These are phyloP conservation scores for Drosophila tsacasi DNA, from an alignment of 1,140 invertebrate species.

Conservation along the genomic window DNA sequence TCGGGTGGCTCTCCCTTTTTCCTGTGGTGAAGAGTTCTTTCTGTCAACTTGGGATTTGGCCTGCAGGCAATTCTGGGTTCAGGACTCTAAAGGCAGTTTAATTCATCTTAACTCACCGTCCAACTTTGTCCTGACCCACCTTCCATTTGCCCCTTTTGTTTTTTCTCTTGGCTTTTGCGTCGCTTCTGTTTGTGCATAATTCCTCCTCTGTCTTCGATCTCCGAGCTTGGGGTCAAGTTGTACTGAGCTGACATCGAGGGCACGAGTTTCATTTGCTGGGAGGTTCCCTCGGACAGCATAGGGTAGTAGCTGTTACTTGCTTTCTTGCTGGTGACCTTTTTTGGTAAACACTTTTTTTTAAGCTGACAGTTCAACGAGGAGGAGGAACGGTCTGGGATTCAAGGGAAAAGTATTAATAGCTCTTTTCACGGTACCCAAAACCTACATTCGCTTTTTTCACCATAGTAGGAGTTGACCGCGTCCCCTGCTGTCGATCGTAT, in stretches of 20 bases:
- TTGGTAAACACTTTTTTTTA: conserved; percentile 50
- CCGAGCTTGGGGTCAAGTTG: background rate
- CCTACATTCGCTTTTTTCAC: background rate
- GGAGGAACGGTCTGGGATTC: conserved; percentile 38
- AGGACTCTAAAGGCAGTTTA: background rate
- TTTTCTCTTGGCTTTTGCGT: background rate
- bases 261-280: background rate
- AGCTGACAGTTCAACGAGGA: conserved; percentile 65
- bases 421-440: background rate
- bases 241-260: background rate
- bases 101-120: conserved; percentile 11
- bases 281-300: background rate
- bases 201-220: background rate
- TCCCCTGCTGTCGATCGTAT: background rate
- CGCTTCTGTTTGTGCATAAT: conserved; percentile 1
- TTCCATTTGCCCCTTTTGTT: background rate
- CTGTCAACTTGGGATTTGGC: conserved; percentile 2
- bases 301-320: conserved; percentile 2
- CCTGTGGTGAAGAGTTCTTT: background rate
- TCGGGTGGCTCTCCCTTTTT: background rate
- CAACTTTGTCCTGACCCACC: background rate
- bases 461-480: background rate
- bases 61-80: conserved; percentile 3
- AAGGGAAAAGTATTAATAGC: background rate
- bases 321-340: conserved; percentile 1